These are phyloP conservation scores for Phoebastria nigripes DNA, from an alignment of 2,797 vertebrate species.

Conservation along the genomic window DNA sequence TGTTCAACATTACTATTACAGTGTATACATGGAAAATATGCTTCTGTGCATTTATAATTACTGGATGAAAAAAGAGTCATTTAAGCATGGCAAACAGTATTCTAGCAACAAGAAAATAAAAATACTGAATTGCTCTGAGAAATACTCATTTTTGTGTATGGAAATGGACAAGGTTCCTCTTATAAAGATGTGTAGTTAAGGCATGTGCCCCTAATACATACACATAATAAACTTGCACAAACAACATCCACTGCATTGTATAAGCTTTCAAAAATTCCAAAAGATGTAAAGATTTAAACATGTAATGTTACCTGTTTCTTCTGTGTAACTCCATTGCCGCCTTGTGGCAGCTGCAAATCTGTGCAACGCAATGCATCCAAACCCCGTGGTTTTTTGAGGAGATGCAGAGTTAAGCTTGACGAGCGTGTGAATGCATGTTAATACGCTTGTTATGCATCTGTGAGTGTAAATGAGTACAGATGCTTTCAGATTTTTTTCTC, in stretches of 20 bases:
- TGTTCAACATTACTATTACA: background rate
- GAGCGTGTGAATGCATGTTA: rapidly evolving
- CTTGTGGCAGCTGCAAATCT: background rate
- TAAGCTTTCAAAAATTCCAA: background rate
- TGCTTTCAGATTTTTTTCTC: background rate
- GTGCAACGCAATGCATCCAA: rapidly evolving
- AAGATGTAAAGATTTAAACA: background rate
- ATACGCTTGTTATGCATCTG: background rate
- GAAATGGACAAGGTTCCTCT: background rate
- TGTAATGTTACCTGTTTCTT: background rate
- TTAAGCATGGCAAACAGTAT: background rate
- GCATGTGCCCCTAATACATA: background rate
- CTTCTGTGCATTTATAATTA: background rate
- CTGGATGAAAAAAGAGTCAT: background rate
- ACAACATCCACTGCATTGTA: background rate
- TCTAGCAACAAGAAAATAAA: background rate
- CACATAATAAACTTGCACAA: background rate
- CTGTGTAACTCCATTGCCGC: background rate
- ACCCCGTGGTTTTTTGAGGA: rapidly evolving
- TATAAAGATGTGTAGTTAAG: background rate
- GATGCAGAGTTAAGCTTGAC: background rate
- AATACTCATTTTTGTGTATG: background rate
- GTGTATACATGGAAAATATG: background rate
- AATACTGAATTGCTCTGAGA: background rate
- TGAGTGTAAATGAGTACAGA: background rate